Evolutionary conservation across 2,113 vertebrate species (phyloP), one percentile per base, ranked within the genome.

Genomic region (Phasianus colchicus): DNA sequence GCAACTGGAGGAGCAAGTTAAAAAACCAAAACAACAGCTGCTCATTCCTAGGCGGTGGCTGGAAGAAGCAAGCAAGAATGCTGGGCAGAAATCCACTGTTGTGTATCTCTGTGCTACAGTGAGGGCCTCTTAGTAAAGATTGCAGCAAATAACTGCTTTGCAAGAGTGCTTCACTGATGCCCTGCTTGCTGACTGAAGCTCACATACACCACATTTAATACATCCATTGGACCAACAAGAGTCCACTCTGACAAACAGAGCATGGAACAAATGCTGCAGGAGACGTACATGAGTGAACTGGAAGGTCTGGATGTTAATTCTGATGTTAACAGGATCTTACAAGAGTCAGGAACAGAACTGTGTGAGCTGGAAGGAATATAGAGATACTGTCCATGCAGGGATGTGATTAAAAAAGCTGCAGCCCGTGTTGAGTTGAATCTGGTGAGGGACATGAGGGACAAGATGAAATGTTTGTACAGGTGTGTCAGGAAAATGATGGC

Each of bases 181-280:
- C 60, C 70, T 81, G 30, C 19, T 25, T 45, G 18, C 24, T 21
- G 30, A 24, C 48, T n/a, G 58, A 80, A 71, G 71, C 61, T 57
- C 27, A 40, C 14, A 2, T 36, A 71, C 0, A 1, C 4, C 5
- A 8, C 15, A 2, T n/a, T 25, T 29, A 52, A 32, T 42, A 22
- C 22, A 63, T 12, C 29, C 6, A 3, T 61, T 36, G 34, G 21
- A 36, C 34, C 60, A 38, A 25, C 22, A 25, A 18, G 21, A 61
- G 13, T 36, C 34, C 34, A 36, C 15, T 34, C 22, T 38, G 60
- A 38, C 34, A 61, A 16, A 61, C 34, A 61, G 58, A 14, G 9
- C 24, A 38, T 25, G 22, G 7, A 38, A 61, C 34, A 38, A 61
- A 38, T 9, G 8, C 10, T 36, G 34, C 20, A 24, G 60, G n/a